Base-by-base conservation (phyloP, 2,888 invertebrate genomes). In the Perithous albicinctus region DNA sequence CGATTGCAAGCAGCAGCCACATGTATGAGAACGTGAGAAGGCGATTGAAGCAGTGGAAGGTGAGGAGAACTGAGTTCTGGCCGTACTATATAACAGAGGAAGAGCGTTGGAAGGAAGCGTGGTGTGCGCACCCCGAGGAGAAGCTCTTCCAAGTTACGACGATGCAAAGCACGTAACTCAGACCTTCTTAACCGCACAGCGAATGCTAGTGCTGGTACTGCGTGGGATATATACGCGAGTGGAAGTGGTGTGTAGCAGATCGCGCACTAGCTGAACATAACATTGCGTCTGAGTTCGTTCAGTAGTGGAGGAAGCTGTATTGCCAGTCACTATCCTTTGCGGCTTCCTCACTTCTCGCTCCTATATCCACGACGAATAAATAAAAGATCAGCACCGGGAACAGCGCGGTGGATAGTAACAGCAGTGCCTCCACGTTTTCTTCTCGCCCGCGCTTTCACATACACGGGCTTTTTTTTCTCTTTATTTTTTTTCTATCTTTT, bases 101-200 rank as follows among this genome's bases (percentile, higher is more conserved):
- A 15, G 18, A 63, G 41, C 32, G 26, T 32, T 23, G 38, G 56
- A 54, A 69, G 54, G 70, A 61, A 80, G 66, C 48, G 46, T 56
- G 63, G n/a, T 35, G 20, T 51, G 12, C 38, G 78, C 69, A 67
- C 78, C n/a, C n/a, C n/a, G n/a, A n/a, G n/a, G n/a, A n/a, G 67
- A 67, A 66, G 48, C 78, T 78, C 70, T 64, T 66, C 20, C 20
- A 84, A 85, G 80, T 86, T 86, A 85, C 83, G 74, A 77, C 75
- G 74, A 80, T 84, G 82, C 81, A 85, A 84, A 84, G 79, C 83
- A 84, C 85, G 81, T 86, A 86, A 84, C 83, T 86, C 79, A 84
- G 78, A 76, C 79, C 79, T 78, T 83, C 84, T 85, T 82, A 85
- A 85, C 86, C 81, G 63, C 84, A 82, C 63, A 64, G 26, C 26